Evolutionary conservation across 1,140 invertebrate species (phyloP), one percentile per base, ranked within the genome.

Genomic region (Leptinotarsa defecta): DNA sequence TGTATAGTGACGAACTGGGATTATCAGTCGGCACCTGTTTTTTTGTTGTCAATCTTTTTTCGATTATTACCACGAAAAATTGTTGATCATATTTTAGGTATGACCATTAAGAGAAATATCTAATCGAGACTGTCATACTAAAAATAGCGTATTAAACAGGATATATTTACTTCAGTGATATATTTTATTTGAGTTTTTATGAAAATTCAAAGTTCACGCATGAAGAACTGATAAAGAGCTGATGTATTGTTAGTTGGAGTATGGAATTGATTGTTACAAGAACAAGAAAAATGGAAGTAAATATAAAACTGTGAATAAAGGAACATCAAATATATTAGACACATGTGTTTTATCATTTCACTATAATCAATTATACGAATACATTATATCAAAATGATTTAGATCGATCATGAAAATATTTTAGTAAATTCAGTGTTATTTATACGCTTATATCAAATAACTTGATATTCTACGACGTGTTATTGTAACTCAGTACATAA

Each of bases 11-110:
- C 57, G 20, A 24, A 48, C 34, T 72, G 70, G 49, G 22, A 63
- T 43, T 71, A 71, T 81, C 79, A 81, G 79, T 81, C 79, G 79
- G 79, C 79, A 79, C 79, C 79, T 81, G 79, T 67, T 80, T 78
- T 71, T 24, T 3, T 43, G 34, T 43, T 57, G 52, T 57, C 52
- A 57, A 57, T 17, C 15, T 57, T 68, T 43, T 68, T 68, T 24
- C 52, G 52, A 57, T 17, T 19, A 8, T 43, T 43, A 43, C 34
- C 34, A 43, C 34, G 34, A 19, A 57, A 57, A 57, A 57, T 57
- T 57, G 52, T 57, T 57, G 52, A 57, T 57, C n/a, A 57, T 57
- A 57, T 57, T 57, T 57, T 57, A 3, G 52, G 52, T 57, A 57
- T 57, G 52, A 57, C 34, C 34, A 43, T 43, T 11, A 4, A 43